phyloP scores from a whole-genome alignment of 2,113 vertebrate genomes.

The Sminthopsis crassicaudata region DNA sequence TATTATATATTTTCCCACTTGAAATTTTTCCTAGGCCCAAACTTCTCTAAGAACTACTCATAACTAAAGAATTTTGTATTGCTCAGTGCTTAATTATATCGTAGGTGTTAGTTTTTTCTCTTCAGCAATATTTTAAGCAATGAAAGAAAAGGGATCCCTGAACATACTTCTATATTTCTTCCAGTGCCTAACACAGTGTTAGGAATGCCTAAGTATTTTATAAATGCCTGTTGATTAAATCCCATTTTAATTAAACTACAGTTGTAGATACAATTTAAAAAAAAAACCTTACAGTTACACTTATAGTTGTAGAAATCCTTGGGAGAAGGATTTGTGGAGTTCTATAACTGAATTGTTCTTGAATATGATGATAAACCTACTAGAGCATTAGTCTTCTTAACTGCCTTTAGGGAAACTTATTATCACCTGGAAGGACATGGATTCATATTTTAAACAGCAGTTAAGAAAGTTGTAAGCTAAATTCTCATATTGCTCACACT shows the following conservation, averaged over 20 bases:
- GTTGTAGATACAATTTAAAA: neutral
- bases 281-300: too few species aligned
- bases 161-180: neutral
- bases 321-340: neutral
- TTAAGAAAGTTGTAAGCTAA: slow-evolving; percentile 25
- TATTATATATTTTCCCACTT: neutral
- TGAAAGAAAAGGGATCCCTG: neutral
- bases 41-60: neutral
- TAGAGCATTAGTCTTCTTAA: slow-evolving; percentile 3
- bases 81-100: neutral
- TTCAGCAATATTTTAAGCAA: neutral
- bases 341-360: neutral
- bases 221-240: neutral
- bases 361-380: neutral
- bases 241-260: neutral
- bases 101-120: neutral
- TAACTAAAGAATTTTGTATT: neutral
- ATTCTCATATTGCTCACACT: slow-evolving; percentile 32
- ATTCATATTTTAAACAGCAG: neutral
- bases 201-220: neutral
- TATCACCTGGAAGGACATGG: neutral
- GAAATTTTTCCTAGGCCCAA: neutral
- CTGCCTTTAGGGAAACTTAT: slow-evolving; percentile 8
- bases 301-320: neutral
- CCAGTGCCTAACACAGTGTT: neutral